A percentile compares a stretch with the other conserved stretches of the same genome.
phyloP scores from a whole-genome alignment of 2,888 invertebrate species.

The Eudemis profundana region DNA sequence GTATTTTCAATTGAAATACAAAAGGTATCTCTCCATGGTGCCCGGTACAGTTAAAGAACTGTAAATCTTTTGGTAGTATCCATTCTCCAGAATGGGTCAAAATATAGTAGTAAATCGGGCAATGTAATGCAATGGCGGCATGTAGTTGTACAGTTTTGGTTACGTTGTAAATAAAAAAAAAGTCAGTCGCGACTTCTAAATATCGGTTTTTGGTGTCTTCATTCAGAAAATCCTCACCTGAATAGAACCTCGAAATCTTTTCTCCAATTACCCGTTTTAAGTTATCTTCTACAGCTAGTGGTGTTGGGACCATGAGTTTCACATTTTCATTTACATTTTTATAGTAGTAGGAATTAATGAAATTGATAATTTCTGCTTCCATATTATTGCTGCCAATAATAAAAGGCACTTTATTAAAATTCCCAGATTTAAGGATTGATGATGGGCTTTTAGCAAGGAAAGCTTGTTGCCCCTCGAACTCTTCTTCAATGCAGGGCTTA shows the following conservation, averaged over 20 bases:
- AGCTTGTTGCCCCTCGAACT: constrained; percentile 74
- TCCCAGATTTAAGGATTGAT: constrained; percentile 71
- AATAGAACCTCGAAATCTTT: constrained; percentile 71
- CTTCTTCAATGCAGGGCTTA: constrained; percentile 76
- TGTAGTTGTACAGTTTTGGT: constrained; percentile 74
- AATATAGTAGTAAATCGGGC: constrained; percentile 74
- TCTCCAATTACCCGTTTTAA: constrained; percentile 65
- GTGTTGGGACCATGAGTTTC: constrained; percentile 66
- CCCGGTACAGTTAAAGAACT: constrained; percentile 67
- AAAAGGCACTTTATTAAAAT: constrained; percentile 75
- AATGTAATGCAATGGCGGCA: constrained; percentile 63
- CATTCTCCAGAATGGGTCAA: constrained; percentile 72
- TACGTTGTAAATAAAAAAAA: constrained; percentile 73
- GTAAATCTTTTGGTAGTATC: constrained; percentile 61
- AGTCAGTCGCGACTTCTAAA: constrained; percentile 74
- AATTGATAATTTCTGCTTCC: constrained; percentile 67
- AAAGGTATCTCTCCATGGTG: constrained; percentile 75
- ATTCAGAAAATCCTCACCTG: constrained; percentile 63
- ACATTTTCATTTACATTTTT: constrained; percentile 69
- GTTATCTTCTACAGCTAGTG: constrained; percentile 61
- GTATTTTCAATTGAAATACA: constrained; percentile 64
- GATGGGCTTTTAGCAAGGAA: constrained; percentile 74
- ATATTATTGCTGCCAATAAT: constrained; percentile 76
- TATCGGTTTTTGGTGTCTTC: constrained; percentile 70
- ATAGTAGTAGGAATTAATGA: constrained; percentile 63